Base-by-base conservation (phyloP, 2,888 invertebrate species). In the Empis stercorea region DNA sequence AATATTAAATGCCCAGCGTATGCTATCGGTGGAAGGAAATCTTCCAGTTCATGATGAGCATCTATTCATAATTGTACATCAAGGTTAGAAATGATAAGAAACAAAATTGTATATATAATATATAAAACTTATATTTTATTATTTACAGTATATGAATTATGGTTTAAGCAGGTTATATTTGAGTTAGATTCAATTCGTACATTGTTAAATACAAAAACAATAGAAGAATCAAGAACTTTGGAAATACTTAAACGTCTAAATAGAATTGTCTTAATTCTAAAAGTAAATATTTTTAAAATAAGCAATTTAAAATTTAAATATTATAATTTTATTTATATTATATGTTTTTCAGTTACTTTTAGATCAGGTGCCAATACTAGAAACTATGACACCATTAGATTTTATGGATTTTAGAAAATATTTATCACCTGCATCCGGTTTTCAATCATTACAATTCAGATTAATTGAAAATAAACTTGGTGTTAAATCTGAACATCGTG, bases 121-220 rank as follows among this genome's bases (percentile, higher is more conserved):
- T 4, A 20, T 20, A 20, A 20, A 27, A 27, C 23, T n/a, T n/a
- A n/a, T n/a, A 20, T 20, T 20, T 20, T 20, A 20, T 20, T 20
- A 32, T 13, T 47, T 76, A 43, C 70, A 93, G 93, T 95, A 1
- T 97, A 97, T 71, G 99, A 99, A 70, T 74, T 99, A 5, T 99
- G 97, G 99, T 99, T 99, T 74, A 99, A 99, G 68, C 97, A 99
- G 73, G 94, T 99, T 44, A 86, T 99, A 52, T 95, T 81, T 68
- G 99, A 99, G 61, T 74, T 99, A 61, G 96, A 99, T 65, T 95
- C 94, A 0, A 85, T 99, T 27, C 73, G 94, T 38, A 71, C 76
- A 3, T 75, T 94, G 46, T 84, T 99, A 60, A 79, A 79, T 53
- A 78, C 74, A 30, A 76, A 76, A 61, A 76, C 81, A 13, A 72